phyloP scores from a whole-genome alignment of 2,797 vertebrate genomes.

The Geotrypetes seraphini region DNA sequence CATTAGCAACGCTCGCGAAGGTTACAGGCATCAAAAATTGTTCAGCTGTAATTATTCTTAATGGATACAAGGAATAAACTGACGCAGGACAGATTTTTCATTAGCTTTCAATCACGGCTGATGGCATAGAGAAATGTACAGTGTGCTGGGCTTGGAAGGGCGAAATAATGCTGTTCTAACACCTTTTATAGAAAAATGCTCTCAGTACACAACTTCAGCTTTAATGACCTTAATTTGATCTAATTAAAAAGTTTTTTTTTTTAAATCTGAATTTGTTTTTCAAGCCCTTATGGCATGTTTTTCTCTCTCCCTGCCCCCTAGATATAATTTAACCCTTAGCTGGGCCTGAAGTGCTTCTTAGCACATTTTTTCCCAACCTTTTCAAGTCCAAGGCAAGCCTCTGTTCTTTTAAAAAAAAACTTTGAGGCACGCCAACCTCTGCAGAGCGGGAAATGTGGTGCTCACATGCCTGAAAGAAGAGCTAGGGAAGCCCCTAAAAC shows the following conservation, averaged over 20 bases:
- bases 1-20: conserved; percentile 99
- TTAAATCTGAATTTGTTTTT: conserved; percentile 49
- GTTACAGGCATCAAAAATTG: conserved; percentile 99
- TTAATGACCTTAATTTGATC: conserved; percentile 62
- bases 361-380: too few species aligned
- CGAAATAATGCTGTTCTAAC: conserved; percentile 87
- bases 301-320: too few species aligned
- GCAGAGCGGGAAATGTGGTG: too few species aligned
- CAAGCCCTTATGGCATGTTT: conserved; percentile 48
- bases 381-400: too few species aligned
- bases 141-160: conserved; percentile 76
- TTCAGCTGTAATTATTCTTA: conserved; percentile 99
- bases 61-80: conserved; percentile 99
- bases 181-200: conserved; percentile 62
- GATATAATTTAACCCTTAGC: conserved; percentile 48
- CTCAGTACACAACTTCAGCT: conserved; percentile 62
- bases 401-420: too few species aligned
- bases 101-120: conserved; percentile 99
- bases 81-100: conserved; percentile 99
- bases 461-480: too few species aligned
- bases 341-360: too few species aligned
- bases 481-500: too few species aligned
- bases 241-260: conserved; percentile 70
- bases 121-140: conserved; percentile 88
- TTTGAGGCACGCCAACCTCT: too few species aligned